Base-by-base conservation (phyloP, 2,888 invertebrate species). In the Omphaloscelis lunosa region DNA sequence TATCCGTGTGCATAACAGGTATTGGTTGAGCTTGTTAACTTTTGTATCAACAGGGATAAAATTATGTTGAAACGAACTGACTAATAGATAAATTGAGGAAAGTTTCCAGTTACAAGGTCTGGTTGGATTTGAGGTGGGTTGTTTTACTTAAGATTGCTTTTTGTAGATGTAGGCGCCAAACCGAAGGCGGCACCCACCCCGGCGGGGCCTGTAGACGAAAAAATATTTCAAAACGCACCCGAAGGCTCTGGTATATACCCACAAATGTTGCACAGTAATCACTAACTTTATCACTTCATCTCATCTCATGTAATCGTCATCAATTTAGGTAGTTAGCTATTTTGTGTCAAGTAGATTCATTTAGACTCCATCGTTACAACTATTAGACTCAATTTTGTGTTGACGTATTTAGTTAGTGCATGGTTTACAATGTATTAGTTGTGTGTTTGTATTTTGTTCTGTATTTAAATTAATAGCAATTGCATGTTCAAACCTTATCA, bases 211-310 rank as follows among this genome's bases (percentile, higher is more conserved):
- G 94, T 96, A 90, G 97, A 97, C 94, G 97, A 95, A 92, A 97
- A 97, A 95, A 96, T 97, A 93, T 98, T 98, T 95, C 97, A 97
- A 95, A 97, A 97, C 90, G 97, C 97, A 94, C 97, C 98, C 92
- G 97, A 97, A 93, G 97, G 98, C 96, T 97, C 97, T 95, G 98
- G 98, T 98, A 98, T 91, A 89, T 86, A 91, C 87, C 86, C 84
- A 91, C 59, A 72, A 80, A 77, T 90, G 88, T 88, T 87, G 91
- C 91, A 91, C 90, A 80, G 72, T 79, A 84, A 80, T 80, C 73
- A 80, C 70, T 77, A 56, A 77, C 51, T 63, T 48, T 20, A 70
- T 65, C 70, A 82, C 34, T 70, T n/a, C 70, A 66, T 27, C 27
- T 73, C 72, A 66, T 65, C 51, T 48, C 58, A 73, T 53, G 2